phyloP scores from a whole-genome alignment of 1,140 invertebrate species.

The Drosophila arawakana region DNA sequence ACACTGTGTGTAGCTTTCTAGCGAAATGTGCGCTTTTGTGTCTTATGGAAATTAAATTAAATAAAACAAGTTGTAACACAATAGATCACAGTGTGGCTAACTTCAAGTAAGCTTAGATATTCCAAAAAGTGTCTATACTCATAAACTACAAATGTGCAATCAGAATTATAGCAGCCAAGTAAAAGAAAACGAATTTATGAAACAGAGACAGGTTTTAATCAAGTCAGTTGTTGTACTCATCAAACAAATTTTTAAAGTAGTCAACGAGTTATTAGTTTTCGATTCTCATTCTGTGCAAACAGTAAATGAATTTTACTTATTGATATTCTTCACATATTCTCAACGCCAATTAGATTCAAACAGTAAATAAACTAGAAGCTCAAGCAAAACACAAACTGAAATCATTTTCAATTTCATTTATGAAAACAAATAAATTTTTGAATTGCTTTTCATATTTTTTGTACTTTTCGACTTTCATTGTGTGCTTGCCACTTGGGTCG shows the following conservation, averaged over 20 bases:
- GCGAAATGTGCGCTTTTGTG: slow-evolving; percentile 3
- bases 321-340: slow-evolving; percentile 23
- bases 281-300: slow-evolving; percentile 14
- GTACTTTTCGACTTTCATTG: slow-evolving; percentile 20
- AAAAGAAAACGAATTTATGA: no score
- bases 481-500: slow-evolving; percentile 26
- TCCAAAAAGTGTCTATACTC: no score
- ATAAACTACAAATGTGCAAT: no score
- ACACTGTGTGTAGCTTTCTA: slow-evolving; percentile 40
- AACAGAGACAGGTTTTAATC: no score
- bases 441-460: slow-evolving; percentile 60
- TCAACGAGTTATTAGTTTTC: no score
- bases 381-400: slow-evolving; percentile 28
- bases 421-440: slow-evolving; percentile 72
- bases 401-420: slow-evolving; percentile 74
- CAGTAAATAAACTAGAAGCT: slow-evolving; percentile 38
- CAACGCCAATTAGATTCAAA: slow-evolving; percentile 49
- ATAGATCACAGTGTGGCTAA: neutral
- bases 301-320: slow-evolving; percentile 22
- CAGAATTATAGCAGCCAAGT: no score
- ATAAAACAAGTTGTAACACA: neutral
- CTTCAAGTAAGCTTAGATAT: no score
- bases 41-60: neutral
- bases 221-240: no score
- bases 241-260: no score